These are phyloP conservation scores for Andrena cerasifolii DNA, from an alignment of 1,140 invertebrate species.

Conservation along the genomic window DNA sequence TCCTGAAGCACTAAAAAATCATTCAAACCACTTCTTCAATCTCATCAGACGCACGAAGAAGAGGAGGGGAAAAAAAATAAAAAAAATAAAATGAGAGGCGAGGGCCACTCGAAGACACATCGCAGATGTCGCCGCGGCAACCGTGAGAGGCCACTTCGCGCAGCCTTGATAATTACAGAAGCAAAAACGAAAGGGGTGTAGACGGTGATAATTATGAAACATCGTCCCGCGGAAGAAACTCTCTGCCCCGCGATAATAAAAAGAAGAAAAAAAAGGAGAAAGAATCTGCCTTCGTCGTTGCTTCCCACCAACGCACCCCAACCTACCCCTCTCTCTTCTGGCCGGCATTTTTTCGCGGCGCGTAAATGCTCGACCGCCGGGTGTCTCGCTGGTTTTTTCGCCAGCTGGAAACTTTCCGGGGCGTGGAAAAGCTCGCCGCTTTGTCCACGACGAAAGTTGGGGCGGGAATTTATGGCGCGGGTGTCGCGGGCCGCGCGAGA, in stretches of 20 bases:
- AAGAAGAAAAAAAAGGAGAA: too few species aligned
- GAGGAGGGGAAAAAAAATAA: neutral
- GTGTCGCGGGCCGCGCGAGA: constrained; percentile 2
- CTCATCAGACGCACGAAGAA: neutral
- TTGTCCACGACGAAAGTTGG: constrained; percentile 39
- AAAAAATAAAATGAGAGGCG: neutral
- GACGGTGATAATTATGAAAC: constrained; percentile 37
- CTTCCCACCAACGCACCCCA: too few species aligned
- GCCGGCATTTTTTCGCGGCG: neutral
- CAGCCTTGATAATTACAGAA: neutral
- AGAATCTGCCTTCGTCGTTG: neutral
- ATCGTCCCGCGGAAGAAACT: constrained; percentile 8
- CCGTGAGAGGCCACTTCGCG: neutral
- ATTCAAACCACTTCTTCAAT: too few species aligned
- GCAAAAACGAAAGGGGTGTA: neutral
- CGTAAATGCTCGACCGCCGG: constrained; percentile 10
- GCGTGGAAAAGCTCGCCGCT: neutral
- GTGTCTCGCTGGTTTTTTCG: constrained; percentile 30
- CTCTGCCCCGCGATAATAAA: neutral
- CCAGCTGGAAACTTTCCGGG: constrained; percentile 22
- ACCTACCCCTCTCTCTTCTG: neutral
- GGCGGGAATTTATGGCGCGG: constrained; percentile 18
- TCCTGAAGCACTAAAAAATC: too few species aligned
- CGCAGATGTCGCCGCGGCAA: neutral
- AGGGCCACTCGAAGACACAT: neutral